Percentiles rank a stretch among this genome's conserved stretches.
Evolutionary conservation across 1,140 invertebrate species (phyloP).

Genomic region (Catajapyx aquilonaris): DNA sequence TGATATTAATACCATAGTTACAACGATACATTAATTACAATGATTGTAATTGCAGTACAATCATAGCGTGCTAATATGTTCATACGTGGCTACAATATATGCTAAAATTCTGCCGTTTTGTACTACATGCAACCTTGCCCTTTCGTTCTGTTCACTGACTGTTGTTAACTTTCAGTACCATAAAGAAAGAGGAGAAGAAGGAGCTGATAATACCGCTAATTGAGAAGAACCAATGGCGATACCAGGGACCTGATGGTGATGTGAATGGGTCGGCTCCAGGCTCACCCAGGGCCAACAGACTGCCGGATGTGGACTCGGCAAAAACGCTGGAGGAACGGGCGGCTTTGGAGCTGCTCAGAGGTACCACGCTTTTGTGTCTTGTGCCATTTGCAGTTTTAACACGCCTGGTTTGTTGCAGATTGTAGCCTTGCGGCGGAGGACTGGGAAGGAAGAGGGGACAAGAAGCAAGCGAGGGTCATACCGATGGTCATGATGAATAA

Average conservation of each 20-base stretch:
- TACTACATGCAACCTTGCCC: too few relatives aligned
- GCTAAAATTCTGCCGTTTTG: too few relatives aligned
- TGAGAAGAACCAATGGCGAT: conserved; percentile 17
- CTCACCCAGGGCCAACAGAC: conserved; percentile 8
- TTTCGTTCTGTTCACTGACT: not conserved
- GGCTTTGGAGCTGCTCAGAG: conserved; percentile 19
- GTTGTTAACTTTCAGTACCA: conserved; percentile 2
- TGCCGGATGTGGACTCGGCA: not conserved
- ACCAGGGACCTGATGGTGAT: conserved; percentile 4
- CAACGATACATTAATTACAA: too few relatives aligned
- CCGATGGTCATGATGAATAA: conserved; percentile 25
- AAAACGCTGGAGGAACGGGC: conserved; percentile 16
- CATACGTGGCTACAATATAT: too few relatives aligned
- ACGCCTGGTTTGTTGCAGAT: too few relatives aligned
- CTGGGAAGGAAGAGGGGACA: too few relatives aligned
- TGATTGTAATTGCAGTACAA: too few relatives aligned
- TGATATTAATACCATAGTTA: too few relatives aligned
- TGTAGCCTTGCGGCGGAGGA: too few relatives aligned
- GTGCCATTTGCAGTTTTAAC: too few relatives aligned
- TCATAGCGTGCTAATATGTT: too few relatives aligned
- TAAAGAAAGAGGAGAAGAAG: conserved; percentile 15
- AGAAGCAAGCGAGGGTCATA: conserved; percentile 18
- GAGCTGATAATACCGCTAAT: conserved; percentile 24
- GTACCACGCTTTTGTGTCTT: too few relatives aligned
- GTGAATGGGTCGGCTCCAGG: conserved; percentile 1